Conservation (phyloP, 2,113 vertebrate genomes). For the Typhlomys cinereus region DNA sequence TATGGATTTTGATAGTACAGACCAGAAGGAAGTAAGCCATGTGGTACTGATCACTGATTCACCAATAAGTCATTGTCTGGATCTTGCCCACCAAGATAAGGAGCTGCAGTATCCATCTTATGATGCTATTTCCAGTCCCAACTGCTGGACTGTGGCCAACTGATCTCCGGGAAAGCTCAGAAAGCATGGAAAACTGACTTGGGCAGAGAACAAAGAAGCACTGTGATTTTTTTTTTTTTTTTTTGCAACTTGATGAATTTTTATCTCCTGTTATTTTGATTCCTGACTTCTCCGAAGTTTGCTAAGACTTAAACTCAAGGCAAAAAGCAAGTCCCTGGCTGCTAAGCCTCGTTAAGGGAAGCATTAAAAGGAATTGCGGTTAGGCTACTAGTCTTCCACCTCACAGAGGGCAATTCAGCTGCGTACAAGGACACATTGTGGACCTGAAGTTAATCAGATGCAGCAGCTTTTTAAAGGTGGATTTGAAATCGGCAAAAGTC, state of each 20-base stretch:
- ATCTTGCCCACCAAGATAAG: not conserved
- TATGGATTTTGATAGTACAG: not conserved
- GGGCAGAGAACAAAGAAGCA: slow-evolving; percentile 43
- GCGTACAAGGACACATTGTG: slow-evolving; percentile 72
- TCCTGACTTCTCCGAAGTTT: slow-evolving; percentile 65
- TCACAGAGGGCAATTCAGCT: slow-evolving; percentile 75
- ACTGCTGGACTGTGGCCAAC: not conserved
- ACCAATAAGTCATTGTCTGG: not conserved
- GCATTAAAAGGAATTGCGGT: slow-evolving; percentile 67
- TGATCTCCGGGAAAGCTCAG: not conserved
- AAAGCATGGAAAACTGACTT: not conserved
- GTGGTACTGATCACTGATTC: not conserved
- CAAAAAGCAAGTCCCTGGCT: slow-evolving; percentile 50
- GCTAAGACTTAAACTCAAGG: slow-evolving; percentile 49
- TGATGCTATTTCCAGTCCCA: not conserved
- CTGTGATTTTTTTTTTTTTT: too few species aligned
- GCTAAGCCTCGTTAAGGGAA: slow-evolving; percentile 66
- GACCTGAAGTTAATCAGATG: slow-evolving; percentile 58
- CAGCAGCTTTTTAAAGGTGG: slow-evolving; percentile 60
- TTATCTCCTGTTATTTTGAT: slow-evolving; percentile 65
- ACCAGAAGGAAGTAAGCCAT: not conserved
- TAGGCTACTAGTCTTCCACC: slow-evolving; percentile 64
- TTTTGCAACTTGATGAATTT: slow-evolving; percentile 35
- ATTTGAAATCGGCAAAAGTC: slow-evolving; percentile 46
- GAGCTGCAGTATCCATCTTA: not conserved